Percentiles rank a stretch among this genome's conserved stretches.
These are phyloP conservation scores for Aphelocoma coerulescens DNA, from an alignment of 2,113 vertebrate genomes.

Conservation along the genomic window DNA sequence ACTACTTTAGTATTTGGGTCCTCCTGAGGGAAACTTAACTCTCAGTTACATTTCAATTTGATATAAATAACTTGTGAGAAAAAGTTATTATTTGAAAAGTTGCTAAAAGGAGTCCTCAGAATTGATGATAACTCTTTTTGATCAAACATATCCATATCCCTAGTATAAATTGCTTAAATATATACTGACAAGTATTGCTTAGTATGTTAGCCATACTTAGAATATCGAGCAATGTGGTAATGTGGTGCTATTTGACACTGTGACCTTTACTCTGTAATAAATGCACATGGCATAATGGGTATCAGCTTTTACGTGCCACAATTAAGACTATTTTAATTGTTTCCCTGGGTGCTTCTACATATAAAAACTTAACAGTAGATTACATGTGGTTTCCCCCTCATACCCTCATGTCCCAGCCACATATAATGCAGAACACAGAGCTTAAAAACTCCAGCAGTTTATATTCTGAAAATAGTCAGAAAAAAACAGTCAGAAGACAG, in stretches of 20 bases:
- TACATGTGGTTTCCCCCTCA: background rate
- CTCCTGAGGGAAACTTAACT: background rate
- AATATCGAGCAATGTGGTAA: background rate
- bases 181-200: background rate
- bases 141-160: background rate
- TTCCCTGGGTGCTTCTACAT: background rate
- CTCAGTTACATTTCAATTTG: background rate
- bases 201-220: background rate
- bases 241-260: background rate
- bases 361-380: background rate
- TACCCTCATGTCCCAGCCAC: background rate
- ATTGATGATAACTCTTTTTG: background rate
- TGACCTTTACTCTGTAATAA: background rate
- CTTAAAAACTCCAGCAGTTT: background rate
- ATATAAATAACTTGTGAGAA: background rate
- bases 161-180: background rate
- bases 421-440: background rate
- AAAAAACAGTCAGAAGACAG: background rate
- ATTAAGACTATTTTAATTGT: background rate
- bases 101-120: background rate
- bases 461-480: background rate
- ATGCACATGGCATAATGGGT: background rate
- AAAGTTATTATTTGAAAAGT: background rate
- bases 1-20: background rate
- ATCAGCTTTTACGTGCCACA: background rate